A percentile compares a stretch with the other conserved stretches of the same genome.
These are phyloP conservation scores for Colletes gigas DNA, from an alignment of 1,140 invertebrate species.

Conservation along the genomic window DNA sequence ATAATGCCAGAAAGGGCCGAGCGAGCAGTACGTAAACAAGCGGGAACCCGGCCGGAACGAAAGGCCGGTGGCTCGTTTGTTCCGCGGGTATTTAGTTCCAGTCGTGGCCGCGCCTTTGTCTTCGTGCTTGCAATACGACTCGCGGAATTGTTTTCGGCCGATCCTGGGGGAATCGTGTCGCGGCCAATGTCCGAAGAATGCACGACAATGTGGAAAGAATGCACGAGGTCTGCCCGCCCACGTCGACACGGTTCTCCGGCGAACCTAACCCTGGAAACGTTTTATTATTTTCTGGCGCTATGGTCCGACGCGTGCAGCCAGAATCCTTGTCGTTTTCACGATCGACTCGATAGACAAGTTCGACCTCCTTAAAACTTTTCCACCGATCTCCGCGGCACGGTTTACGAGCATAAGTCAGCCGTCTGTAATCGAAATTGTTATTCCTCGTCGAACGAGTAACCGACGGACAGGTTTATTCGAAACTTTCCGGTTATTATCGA, in stretches of 20 bases:
- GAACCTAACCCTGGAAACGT: conserved; percentile 50
- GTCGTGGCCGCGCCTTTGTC: conserved; percentile 42
- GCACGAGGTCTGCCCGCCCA: conserved; percentile 42
- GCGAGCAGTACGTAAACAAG: neutral
- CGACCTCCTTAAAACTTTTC: no score
- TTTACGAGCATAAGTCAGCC: no score
- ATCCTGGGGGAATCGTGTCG: conserved; percentile 46
- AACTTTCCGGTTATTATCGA: no score
- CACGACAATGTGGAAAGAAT: conserved; percentile 56
- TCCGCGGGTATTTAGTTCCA: conserved; percentile 3
- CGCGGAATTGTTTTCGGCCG: conserved; percentile 47
- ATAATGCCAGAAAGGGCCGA: neutral
- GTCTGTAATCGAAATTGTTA: no score
- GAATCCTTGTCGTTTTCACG: no score
- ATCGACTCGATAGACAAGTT: no score
- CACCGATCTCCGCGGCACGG: no score
- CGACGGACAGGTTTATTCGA: no score
- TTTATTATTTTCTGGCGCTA: conserved; percentile 56
- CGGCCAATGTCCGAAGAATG: conserved; percentile 53
- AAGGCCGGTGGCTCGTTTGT: neutral
- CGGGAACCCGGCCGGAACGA: neutral
- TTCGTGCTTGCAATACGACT: conserved; percentile 44
- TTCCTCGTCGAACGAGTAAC: no score
- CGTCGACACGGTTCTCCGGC: conserved; percentile 28
- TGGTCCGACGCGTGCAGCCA: neutral